Evolutionary conservation across 1,140 invertebrate genomes (phyloP), one percentile per base, ranked within the genome.

Genomic region (Pseudomyrmex concolor): DNA sequence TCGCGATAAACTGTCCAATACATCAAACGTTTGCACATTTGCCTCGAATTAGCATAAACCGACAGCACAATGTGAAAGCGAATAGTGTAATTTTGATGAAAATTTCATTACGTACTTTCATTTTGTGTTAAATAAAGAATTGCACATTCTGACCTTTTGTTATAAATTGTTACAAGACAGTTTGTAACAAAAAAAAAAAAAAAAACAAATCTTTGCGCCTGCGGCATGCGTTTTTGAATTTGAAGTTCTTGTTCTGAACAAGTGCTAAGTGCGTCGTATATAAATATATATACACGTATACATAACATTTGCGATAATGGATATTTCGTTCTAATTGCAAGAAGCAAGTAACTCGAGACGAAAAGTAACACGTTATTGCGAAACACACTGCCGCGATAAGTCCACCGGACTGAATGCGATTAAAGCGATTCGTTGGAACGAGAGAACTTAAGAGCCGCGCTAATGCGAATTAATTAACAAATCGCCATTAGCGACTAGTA

Each of bases 391-490:
- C 0, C 15, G 7, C 22, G 12, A 22, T 67, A 68, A 70, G 15
- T 60, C n/a, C 51, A 15, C 1, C 15, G 17, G 12, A 15, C 15
- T 48, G 76, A 57, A 59, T 2, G 76, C 55, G 76, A 70, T 80
- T 70, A 22, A 59, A 80, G 34, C 34, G 54, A 80, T 70, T 19
- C 12, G 51, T 48, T 67, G 3, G 8, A 66, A 17, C n/a, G 54
- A 57, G 34, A 67, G 63, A 10, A 68, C 15, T 34, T 59, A 68
- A 70, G 64, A 78, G 76, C 17, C 25, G 2, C 34, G 48, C 3
- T 77, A 67, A 67, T 67, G 43, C 12, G 25, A 45, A 45, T 63
- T 78, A 78, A 78, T 80, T 70, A 80, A 70, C 54, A 64, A 68
- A 68, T 77, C 17, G 19, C 22, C 17, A 57, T 57, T 68, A 34